phyloP scores from a whole-genome alignment of 1,140 invertebrate genomes.

The Achatina immaculata region DNA sequence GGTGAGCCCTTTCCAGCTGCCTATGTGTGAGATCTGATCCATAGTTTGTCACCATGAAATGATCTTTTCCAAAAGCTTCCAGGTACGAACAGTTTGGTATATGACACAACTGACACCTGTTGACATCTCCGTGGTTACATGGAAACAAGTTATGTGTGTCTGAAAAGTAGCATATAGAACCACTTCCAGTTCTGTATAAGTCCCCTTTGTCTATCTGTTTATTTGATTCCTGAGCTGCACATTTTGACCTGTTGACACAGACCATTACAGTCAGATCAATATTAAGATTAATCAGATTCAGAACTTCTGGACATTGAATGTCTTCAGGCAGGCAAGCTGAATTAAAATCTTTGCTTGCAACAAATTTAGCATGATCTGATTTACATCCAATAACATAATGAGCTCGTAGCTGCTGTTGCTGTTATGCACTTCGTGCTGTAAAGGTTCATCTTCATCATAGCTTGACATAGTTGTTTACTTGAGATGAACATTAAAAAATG shows the following conservation, averaged over 20 bases:
- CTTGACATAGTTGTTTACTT: background rate
- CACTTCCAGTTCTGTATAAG: background rate
- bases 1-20: background rate
- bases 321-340: background rate
- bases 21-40: background rate
- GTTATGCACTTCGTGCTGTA: background rate
- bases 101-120: background rate
- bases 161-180: slow-evolving; percentile 10
- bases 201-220: background rate
- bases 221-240: background rate
- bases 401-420: background rate
- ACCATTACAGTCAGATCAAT: slow-evolving; percentile 6
- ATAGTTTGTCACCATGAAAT: background rate
- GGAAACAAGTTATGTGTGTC: slow-evolving; percentile 12
- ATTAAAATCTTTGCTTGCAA: background rate
- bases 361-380: background rate
- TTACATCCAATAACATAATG: background rate
- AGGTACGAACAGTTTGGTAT: background rate
- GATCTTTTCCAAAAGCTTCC: background rate
- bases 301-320: background rate
- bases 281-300: background rate
- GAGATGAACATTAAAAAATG: too few species aligned
- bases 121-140: slow-evolving; percentile 8
- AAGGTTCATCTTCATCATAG: background rate
- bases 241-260: background rate